Evolutionary conservation across 2,797 vertebrate genomes (phyloP), one percentile per base, ranked within the genome.

Genomic region (Phoxinus dragarum): DNA sequence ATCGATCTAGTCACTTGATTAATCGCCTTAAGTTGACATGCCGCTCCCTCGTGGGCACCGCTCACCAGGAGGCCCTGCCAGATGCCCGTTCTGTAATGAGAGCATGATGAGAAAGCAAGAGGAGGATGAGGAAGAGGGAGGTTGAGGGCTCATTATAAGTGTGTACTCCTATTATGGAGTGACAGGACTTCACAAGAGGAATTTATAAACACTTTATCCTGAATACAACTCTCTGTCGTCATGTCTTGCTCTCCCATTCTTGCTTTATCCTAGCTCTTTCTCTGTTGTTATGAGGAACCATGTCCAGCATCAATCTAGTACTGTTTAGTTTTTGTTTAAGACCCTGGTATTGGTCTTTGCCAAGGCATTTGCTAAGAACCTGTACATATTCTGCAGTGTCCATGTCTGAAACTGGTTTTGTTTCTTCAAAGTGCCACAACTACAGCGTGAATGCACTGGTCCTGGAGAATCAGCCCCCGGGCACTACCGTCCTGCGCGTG

Each of bases 401-500:
- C 11, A 49, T 67, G 5, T 73, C 36, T 84, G 34, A 68, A 42
- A 34, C 21, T 56, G 42, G 12, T 73, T 66, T 38, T 89, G 68
- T 86, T 91, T 8, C 12, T 74, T 91, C 89, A 71, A 88, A 97
- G 97, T 98, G 97, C 87, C 85, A 96, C 67, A 95, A 96, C 92
- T 97, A 97, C 94, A 97, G 96, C 23, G 91, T 93, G 89, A 96
- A 92, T 31, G 94, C 96, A 1, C 93, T 92, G 56, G 94, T 98
- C 64, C 90, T 96, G 91, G 97, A 98, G 93, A 98, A 98, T 91
- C 96, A 96, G 92, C 96, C 96, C 0, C 93, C 96, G 0, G 96
- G 96, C 54, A 96, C 96, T 0, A 94, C 93, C 0, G 97, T 97
- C 67, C 93, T 97, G 27, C 94, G 90, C 0, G 96, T 97, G 19